These are phyloP conservation scores for Piaya cayana DNA, from an alignment of 2,113 vertebrate genomes.

Conservation along the genomic window DNA sequence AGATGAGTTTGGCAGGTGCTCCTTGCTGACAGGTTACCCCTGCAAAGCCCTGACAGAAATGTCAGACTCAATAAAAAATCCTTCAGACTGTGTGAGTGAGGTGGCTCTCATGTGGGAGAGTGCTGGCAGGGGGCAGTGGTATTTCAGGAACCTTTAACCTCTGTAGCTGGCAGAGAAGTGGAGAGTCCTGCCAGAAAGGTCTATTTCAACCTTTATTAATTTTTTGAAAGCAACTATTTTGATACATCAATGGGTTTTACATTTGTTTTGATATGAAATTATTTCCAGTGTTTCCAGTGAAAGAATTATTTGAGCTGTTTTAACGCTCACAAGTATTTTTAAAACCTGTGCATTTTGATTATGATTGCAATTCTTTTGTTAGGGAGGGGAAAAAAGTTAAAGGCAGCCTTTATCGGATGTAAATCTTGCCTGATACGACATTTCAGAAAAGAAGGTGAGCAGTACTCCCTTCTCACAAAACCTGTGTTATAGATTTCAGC, in stretches of 20 bases:
- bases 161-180: not conserved
- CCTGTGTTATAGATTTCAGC: not conserved
- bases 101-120: not conserved
- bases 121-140: not conserved
- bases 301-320: not conserved
- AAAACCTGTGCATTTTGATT: not conserved
- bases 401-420: not conserved
- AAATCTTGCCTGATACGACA: not conserved
- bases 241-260: conserved; percentile 5
- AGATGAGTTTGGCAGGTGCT: conserved; percentile 56
- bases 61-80: conserved; percentile 67
- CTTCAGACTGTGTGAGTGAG: not conserved
- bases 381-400: fast-evolving
- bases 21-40: conserved; percentile 59
- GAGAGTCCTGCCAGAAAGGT: not conserved
- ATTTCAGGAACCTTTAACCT: conserved; percentile 11
- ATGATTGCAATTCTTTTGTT: not conserved
- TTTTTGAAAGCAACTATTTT: not conserved
- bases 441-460: not conserved
- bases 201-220: not conserved
- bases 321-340: not conserved
- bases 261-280: conserved; percentile 12
- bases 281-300: conserved; percentile 7
- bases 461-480: not conserved
- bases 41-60: conserved; percentile 35